These are phyloP conservation scores for Odobenus rosmarus DNA, from an alignment of 2,113 vertebrate genomes.

Conservation along the genomic window DNA sequence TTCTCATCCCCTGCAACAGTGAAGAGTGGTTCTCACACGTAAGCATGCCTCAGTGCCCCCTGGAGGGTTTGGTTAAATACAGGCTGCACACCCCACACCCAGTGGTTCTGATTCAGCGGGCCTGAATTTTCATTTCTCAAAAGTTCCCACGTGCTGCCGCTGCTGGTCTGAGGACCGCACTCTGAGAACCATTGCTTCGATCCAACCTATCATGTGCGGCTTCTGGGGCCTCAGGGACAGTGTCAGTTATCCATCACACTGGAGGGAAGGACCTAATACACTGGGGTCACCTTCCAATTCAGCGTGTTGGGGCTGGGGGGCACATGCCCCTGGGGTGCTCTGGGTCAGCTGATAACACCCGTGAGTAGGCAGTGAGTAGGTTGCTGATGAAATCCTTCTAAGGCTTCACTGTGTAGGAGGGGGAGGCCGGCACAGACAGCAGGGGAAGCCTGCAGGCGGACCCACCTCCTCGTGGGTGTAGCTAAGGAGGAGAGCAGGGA, in stretches of 20 bases:
- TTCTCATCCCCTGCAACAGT: not conserved
- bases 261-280: rapidly evolving
- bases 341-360: rapidly evolving
- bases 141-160: not conserved
- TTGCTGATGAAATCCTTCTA: rapidly evolving
- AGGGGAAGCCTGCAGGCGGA: rapidly evolving
- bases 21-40: no score
- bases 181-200: rapidly evolving
- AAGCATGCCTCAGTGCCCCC: not conserved
- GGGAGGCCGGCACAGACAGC: rapidly evolving
- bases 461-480: rapidly evolving
- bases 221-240: rapidly evolving
- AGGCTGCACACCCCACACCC: not conserved
- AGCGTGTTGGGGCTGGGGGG: no score
- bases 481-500: rapidly evolving
- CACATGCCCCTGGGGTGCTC: not conserved
- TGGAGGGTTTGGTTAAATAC: not conserved
- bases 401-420: not conserved
- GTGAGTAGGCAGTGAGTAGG: rapidly evolving
- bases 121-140: not conserved
- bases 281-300: not conserved
- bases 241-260: rapidly evolving
- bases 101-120: not conserved
- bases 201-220: no score
- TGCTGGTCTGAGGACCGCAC: not conserved